Conservation (phyloP, 2,113 vertebrate genomes). For the Piprites chloris region DNA sequence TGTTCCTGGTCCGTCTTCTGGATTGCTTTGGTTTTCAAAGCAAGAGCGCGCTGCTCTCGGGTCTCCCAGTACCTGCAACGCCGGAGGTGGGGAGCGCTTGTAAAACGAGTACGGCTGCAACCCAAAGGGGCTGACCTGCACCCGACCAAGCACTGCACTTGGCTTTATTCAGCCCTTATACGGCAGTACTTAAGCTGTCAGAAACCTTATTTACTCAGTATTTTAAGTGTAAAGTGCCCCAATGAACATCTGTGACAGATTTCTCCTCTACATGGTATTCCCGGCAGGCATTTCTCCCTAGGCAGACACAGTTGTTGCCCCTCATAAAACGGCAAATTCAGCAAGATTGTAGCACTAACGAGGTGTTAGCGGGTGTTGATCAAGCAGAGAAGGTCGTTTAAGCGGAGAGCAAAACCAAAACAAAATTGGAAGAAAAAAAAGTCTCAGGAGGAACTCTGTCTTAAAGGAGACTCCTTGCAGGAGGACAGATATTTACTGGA, state of each 20-base stretch:
- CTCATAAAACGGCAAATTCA: not conserved
- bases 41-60: slow-evolving; percentile 85
- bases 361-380: not conserved
- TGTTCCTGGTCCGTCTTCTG: slow-evolving; percentile 91
- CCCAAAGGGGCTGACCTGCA: too few relatives aligned
- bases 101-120: too few relatives aligned
- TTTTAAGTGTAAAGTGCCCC: not conserved
- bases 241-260: not conserved
- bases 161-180: not conserved
- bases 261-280: not conserved
- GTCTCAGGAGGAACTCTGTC: not conserved
- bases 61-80: slow-evolving; percentile 89
- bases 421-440: not conserved
- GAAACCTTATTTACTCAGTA: not conserved
- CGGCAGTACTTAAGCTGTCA: not conserved
- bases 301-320: not conserved
- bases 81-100: not conserved
- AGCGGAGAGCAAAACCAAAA: not conserved
- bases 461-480: not conserved
- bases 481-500: not conserved
- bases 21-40: slow-evolving; percentile 80
- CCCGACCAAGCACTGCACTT: not conserved
- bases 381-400: not conserved
- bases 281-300: not conserved
- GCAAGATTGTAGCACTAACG: not conserved